Base-by-base conservation (phyloP, 2,888 invertebrate genomes). In the Patella ulyssiponensis region DNA sequence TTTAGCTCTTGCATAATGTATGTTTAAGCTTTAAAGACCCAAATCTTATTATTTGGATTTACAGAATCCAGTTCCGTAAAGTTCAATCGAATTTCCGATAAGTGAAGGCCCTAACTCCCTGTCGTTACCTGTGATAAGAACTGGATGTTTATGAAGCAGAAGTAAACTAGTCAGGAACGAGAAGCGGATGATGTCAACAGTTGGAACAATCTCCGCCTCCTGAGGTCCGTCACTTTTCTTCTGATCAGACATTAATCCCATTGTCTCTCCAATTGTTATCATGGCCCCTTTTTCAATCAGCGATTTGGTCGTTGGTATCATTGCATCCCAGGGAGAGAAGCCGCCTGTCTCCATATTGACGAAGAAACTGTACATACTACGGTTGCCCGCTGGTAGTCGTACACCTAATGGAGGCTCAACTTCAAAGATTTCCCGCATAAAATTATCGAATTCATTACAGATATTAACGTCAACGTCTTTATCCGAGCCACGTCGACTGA, bases 111-210 rank as follows among this genome's bases (percentile, higher is more conserved):
- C n/a, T n/a, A 44, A 44, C 44, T 44, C 7, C 1, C 9, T 1
- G n/a, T 17, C n/a, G 82, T 77, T 79, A 90, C 91, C 91, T 77
- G 90, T 89, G 3, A 92, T 83, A 7, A 92, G 88, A 20, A 92
- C 91, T 5, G 91, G 90, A 75, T 90, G 87, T 81, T 89, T 90
- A 81, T 88, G 88, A 27, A 89, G 79, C 72, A 91, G 78, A 12
- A 92, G 83, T 14, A 92, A 82, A 71, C 89, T 86, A 5, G 88
- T 83, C 54, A 92, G 84, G 83, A 92, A 92, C 3, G 90, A 88
- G 83, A 91, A 92, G n/a, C 92, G 81, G 14, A 92, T 86, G 56
- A 90, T 90, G 83, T 92, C 91, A 20, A 91, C 88, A 7, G 92
- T 92, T 5, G 90, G 88, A 17, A 91, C 90, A 17, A 91, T 88